Conservation (phyloP, 2,888 invertebrate genomes). For the Rhogogaster chlorosoma region DNA sequence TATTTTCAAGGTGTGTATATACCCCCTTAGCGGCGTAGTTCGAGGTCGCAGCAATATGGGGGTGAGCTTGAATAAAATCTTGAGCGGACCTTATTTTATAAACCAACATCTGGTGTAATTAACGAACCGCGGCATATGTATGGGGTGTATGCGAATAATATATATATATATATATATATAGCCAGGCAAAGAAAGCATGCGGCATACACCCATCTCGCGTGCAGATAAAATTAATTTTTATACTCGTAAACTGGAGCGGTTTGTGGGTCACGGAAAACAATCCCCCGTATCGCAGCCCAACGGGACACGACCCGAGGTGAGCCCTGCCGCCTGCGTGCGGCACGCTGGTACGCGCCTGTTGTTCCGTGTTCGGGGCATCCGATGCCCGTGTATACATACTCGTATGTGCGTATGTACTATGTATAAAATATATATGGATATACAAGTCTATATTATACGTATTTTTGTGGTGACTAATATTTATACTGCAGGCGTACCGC, state of each 20-base stretch:
- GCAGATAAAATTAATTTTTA: neutral
- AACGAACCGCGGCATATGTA: neutral
- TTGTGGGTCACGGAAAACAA: constrained; percentile 5
- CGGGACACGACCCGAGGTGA: neutral
- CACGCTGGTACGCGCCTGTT: neutral
- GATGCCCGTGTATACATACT: neutral
- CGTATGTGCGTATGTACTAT: neutral
- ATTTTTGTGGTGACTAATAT: neutral
- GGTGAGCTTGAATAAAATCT: neutral
- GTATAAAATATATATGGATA: neutral
- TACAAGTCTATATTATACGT: neutral
- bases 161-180: no score
- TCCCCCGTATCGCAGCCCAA: neutral
- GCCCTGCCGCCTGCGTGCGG: neutral
- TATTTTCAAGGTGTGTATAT: no score
- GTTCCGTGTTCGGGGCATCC: neutral
- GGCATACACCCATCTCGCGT: neutral
- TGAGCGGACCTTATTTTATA: neutral
- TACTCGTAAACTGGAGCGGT: neutral
- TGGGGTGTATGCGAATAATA: neutral
- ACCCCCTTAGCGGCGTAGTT: neutral
- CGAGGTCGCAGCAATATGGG: neutral
- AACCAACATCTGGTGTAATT: neutral
- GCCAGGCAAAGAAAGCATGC: neutral
- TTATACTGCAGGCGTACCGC: neutral